Conservation (phyloP, 1,140 invertebrate genomes). For the Heliconius nattereri region DNA sequence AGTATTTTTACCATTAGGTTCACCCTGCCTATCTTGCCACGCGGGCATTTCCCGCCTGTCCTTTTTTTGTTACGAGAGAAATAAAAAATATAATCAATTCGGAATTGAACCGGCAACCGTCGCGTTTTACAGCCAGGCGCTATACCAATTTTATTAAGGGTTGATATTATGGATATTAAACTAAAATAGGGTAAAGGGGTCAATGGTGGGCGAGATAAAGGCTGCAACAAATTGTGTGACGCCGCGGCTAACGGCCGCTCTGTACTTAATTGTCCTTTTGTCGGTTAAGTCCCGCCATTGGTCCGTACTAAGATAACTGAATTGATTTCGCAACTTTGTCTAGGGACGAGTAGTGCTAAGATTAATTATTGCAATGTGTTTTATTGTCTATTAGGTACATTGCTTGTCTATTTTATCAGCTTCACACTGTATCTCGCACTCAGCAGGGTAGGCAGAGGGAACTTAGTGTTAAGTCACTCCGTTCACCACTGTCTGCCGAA, state of each 20-base stretch:
- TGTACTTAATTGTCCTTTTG: slow-evolving; percentile 80
- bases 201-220: slow-evolving; percentile 76
- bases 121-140: too few species aligned
- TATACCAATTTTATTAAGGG: slow-evolving; percentile 29
- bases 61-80: too few species aligned
- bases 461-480: too few species aligned
- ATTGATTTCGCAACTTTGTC: slow-evolving; percentile 51
- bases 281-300: slow-evolving; percentile 64
- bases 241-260: slow-evolving; percentile 72
- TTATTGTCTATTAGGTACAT: slow-evolving; percentile 34
- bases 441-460: too few species aligned
- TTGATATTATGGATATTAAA: slow-evolving; percentile 44
- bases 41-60: too few species aligned
- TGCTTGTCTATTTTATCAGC: not conserved
- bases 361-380: slow-evolving; percentile 37
- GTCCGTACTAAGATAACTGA: slow-evolving; percentile 62
- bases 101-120: too few species aligned
- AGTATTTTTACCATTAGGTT: too few species aligned
- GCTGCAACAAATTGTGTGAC: slow-evolving; percentile 78
- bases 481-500: too few species aligned
- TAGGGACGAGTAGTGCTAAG: slow-evolving; percentile 17
- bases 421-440: too few species aligned
- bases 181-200: slow-evolving; percentile 76
- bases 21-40: too few species aligned
- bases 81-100: too few species aligned